phyloP scores from a whole-genome alignment of 2,888 invertebrate species.

The Ectropis crepuscularia region DNA sequence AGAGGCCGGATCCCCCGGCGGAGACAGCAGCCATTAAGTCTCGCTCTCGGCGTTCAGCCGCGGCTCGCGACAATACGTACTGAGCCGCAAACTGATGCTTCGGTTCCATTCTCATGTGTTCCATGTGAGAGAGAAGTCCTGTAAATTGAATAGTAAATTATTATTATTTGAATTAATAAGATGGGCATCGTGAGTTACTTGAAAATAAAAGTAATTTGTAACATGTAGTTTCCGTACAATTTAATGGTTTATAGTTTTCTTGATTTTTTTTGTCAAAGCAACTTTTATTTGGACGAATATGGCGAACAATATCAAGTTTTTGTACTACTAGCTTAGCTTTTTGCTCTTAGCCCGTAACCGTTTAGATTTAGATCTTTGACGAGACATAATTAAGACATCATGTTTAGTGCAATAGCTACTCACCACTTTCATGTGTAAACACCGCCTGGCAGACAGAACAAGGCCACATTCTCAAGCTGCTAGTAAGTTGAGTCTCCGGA shows the following conservation, averaged over 20 bases:
- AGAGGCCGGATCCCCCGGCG: slow-evolving; percentile 86
- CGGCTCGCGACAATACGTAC: slow-evolving; percentile 95
- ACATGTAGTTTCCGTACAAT: too few relatives aligned
- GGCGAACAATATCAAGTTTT: too few relatives aligned
- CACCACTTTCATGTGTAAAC: slow-evolving; percentile 97
- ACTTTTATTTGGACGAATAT: too few relatives aligned
- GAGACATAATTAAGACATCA: neutral
- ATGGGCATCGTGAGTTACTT: too few relatives aligned
- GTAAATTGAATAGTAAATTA: slow-evolving; percentile 51
- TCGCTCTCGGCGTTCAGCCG: slow-evolving; percentile 94
- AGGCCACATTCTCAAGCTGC: slow-evolving; percentile 97
- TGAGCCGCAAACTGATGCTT: slow-evolving; percentile 98
- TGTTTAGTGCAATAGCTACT: slow-evolving; percentile 18
- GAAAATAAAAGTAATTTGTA: too few relatives aligned
- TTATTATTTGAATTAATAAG: neutral
- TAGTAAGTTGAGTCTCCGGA: slow-evolving; percentile 95
- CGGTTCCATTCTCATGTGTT: slow-evolving; percentile 98
- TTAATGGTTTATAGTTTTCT: too few relatives aligned
- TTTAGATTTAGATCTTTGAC: too few relatives aligned
- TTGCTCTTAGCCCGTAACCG: too few relatives aligned
- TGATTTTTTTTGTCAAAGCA: too few relatives aligned
- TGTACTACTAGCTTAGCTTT: too few relatives aligned
- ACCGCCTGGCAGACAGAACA: slow-evolving; percentile 98
- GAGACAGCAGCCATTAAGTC: slow-evolving; percentile 90
- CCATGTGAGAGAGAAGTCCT: slow-evolving; percentile 97